phyloP scores from a whole-genome alignment of 2,888 invertebrate species.

The Synergus umbraculus region DNA sequence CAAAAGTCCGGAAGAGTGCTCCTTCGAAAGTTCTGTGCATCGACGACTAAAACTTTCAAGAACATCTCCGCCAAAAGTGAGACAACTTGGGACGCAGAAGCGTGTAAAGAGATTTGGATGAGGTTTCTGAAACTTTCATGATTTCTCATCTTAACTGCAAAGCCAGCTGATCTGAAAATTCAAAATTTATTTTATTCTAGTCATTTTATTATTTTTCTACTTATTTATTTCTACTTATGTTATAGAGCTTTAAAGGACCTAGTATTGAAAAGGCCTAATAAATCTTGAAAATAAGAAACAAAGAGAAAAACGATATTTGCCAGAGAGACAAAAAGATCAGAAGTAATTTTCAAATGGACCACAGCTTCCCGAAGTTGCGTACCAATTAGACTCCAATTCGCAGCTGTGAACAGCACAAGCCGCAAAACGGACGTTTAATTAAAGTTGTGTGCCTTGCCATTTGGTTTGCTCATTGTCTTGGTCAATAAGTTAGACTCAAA shows the following conservation, averaged over 20 bases:
- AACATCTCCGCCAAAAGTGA: conserved; percentile 25
- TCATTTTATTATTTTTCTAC: too few relatives aligned
- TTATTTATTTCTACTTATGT: not conserved
- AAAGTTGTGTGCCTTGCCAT: conserved; percentile 62
- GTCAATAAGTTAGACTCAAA: conserved; percentile 36
- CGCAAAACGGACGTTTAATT: conserved; percentile 69
- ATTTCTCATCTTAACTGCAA: conserved; percentile 7
- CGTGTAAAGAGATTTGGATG: conserved; percentile 26
- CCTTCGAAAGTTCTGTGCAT: conserved; percentile 31
- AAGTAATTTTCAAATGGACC: conserved; percentile 63
- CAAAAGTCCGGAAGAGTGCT: conserved; percentile 23
- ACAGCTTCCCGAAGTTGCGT: conserved; percentile 64
- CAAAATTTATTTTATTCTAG: not conserved
- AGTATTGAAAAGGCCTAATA: not conserved
- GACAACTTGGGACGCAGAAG: conserved; percentile 22
- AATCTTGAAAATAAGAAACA: conserved; percentile 32
- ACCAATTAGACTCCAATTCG: conserved; percentile 70
- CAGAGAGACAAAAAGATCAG: conserved; percentile 40
- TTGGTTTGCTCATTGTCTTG: conserved; percentile 54
- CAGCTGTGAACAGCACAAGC: conserved; percentile 54
- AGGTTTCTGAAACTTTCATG: conserved; percentile 5
- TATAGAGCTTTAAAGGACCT: not conserved
- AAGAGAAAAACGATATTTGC: conserved; percentile 35
- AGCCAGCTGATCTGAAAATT: conserved; percentile 11
- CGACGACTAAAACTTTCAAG: conserved; percentile 31